phyloP scores from a whole-genome alignment of 2,888 invertebrate species.

The Gymnoscelis rufifasciata region DNA sequence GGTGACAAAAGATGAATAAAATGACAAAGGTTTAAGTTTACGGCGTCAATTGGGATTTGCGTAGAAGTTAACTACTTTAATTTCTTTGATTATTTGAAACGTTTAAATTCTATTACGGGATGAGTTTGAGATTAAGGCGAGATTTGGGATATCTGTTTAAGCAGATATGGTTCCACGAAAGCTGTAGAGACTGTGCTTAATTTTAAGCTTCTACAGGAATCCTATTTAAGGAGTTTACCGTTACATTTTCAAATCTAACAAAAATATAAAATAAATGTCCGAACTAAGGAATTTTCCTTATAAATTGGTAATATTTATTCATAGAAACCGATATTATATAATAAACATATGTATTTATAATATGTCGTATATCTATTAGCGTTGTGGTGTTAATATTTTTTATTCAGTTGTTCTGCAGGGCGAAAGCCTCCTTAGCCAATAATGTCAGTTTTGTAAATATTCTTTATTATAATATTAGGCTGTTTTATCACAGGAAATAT shows the following conservation, averaged over 20 bases:
- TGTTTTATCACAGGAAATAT: no score
- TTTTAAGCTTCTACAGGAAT: not conserved
- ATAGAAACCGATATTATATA: no score
- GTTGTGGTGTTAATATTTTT: no score
- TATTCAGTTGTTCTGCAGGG: no score
- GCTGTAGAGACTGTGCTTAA: not conserved
- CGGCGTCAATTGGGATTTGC: constrained; percentile 10
- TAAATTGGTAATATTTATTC: no score
- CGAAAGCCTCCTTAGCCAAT: no score
- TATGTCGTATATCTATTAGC: no score
- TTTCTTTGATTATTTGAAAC: not conserved
- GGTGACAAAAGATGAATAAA: not conserved
- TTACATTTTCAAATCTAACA: not conserved
- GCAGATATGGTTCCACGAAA: constrained; percentile 5
- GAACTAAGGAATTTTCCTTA: no score
- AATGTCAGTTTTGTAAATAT: no score
- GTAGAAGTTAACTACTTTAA: constrained; percentile 1
- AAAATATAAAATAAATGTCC: no score
- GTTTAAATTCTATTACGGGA: constrained; percentile 1
- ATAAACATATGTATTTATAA: no score
- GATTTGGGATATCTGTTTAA: not conserved
- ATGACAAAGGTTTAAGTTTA: not conserved
- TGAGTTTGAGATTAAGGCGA: not conserved
- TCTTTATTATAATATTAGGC: no score
- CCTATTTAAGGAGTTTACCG: not conserved